phyloP scores from a whole-genome alignment of 2,888 invertebrate species.

The Hetaerina titia region DNA sequence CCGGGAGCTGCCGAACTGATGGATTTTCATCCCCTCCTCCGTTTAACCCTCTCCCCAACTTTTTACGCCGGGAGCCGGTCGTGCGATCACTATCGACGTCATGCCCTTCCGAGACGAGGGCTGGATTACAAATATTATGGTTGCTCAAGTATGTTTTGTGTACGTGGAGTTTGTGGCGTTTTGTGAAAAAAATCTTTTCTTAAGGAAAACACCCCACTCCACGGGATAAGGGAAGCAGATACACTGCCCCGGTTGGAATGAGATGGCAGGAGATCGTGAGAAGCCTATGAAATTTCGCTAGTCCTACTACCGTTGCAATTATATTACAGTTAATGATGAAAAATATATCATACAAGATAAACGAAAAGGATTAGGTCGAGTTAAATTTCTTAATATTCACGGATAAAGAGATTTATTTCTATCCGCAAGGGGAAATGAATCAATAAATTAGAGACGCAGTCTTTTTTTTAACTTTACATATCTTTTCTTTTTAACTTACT shows the following conservation, averaged over 20 bases:
- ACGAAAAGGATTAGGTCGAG: no score
- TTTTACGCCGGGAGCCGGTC: neutral
- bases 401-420: no score
- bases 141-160: conserved; percentile 14
- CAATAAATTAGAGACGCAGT: no score
- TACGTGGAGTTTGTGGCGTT: neutral
- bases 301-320: no score
- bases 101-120: neutral
- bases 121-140: conserved; percentile 21
- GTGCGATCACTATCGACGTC: neutral
- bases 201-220: neutral
- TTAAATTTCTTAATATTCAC: no score
- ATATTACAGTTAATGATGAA: no score
- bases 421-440: no score
- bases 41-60: no score
- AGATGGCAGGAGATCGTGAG: neutral
- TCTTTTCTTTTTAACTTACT: no score
- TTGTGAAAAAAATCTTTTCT: neutral
- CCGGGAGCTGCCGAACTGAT: neutral
- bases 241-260: neutral
- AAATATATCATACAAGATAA: no score
- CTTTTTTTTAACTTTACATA: no score
- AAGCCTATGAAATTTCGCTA: no score
- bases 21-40: neutral
- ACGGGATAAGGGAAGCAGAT: neutral